These are phyloP conservation scores for Melanargia galathea DNA, from an alignment of 2,888 invertebrate genomes.

Conservation along the genomic window DNA sequence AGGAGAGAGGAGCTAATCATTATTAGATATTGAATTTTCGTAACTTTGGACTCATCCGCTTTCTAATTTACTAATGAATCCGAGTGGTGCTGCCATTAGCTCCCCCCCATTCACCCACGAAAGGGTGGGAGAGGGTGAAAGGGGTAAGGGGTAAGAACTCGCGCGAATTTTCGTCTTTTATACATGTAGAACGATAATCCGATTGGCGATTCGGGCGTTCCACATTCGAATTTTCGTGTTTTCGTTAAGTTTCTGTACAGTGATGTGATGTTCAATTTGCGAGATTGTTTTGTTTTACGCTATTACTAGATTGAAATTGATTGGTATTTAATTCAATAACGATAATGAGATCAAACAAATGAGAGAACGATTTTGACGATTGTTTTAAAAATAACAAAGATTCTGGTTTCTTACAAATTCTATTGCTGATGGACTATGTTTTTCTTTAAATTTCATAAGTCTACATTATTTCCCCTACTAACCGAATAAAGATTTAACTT, in stretches of 20 bases:
- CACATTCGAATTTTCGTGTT: constrained; percentile 77
- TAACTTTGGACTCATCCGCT: constrained; percentile 83
- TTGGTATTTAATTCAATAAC: neutral
- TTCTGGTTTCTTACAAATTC: too few relatives aligned
- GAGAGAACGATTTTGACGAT: too few relatives aligned
- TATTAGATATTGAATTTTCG: constrained; percentile 83
- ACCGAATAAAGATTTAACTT: too few relatives aligned
- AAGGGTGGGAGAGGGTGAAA: constrained; percentile 52
- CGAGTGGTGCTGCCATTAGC: constrained; percentile 79
- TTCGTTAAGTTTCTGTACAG: constrained; percentile 62
- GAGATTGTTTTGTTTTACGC: constrained; percentile 52
- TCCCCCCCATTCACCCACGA: constrained; percentile 48
- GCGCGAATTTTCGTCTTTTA: constrained; percentile 80
- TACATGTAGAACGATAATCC: constrained; percentile 80
- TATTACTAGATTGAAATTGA: constrained; percentile 23
- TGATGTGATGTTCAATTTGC: constrained; percentile 55
- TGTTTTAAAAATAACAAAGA: too few relatives aligned
- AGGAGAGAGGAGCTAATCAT: constrained; percentile 70
- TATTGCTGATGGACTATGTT: too few relatives aligned
- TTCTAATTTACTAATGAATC: constrained; percentile 84
- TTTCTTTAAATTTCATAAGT: too few relatives aligned
- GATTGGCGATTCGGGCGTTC: constrained; percentile 77
- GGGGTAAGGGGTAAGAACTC: constrained; percentile 79
- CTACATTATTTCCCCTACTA: too few relatives aligned
- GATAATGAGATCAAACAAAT: neutral